phyloP scores from a whole-genome alignment of 2,888 invertebrate genomes.

The Dolichopus griseipennis region DNA sequence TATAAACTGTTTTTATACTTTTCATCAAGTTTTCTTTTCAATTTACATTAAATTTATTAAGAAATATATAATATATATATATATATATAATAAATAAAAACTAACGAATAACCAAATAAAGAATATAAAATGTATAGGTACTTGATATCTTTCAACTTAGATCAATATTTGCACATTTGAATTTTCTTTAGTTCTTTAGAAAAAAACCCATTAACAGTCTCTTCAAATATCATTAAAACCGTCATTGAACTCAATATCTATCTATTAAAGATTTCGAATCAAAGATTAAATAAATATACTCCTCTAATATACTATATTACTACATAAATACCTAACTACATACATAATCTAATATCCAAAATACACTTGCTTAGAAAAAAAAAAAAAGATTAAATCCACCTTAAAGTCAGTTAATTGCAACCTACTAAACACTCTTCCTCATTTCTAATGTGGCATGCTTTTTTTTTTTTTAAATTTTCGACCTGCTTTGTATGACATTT shows the following conservation, averaged over 20 bases:
- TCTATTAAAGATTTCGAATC: too few species aligned
- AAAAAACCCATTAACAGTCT: not conserved
- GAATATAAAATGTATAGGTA: too few species aligned
- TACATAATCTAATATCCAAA: too few species aligned
- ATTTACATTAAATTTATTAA: not conserved
- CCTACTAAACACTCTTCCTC: not conserved
- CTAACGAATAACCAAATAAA: too few species aligned
- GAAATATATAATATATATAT: not conserved
- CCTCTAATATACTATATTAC: too few species aligned
- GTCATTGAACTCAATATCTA: not conserved
- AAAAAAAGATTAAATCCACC: not conserved
- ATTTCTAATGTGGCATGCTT: not conserved
- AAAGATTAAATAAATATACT: too few species aligned
- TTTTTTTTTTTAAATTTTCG: too few species aligned
- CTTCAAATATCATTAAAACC: not conserved
- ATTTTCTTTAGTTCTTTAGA: not conserved
- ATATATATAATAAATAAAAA: too few species aligned
- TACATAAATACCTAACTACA: too few species aligned
- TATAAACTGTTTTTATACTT: not conserved
- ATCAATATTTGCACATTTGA: slow-evolving; percentile 4
- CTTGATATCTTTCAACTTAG: not conserved
- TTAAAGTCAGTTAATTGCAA: not conserved
- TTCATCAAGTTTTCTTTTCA: not conserved
- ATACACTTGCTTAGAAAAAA: too few species aligned
- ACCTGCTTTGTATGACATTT: too few species aligned